phyloP scores from a whole-genome alignment of 2,113 vertebrate species.

The Capra hircus region DNA sequence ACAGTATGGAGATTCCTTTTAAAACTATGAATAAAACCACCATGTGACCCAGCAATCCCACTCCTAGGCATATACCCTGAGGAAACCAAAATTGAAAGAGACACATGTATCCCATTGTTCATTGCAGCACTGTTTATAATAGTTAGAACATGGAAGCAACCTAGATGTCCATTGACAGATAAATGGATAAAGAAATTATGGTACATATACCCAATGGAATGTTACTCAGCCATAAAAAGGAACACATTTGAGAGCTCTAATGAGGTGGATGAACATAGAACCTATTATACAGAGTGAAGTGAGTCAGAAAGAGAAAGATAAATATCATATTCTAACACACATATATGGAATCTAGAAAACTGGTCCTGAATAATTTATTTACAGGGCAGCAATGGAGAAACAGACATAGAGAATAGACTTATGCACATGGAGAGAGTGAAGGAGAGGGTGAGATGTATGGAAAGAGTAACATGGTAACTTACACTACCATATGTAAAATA shows the following conservation, averaged over 20 bases:
- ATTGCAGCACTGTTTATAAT: background rate
- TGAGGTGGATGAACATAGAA: background rate
- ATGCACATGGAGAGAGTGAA: background rate
- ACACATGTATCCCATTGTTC: background rate
- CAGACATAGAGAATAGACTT: background rate
- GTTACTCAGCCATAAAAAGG: background rate
- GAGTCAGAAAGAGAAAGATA: background rate
- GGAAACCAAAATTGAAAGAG: background rate
- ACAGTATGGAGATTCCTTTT: background rate
- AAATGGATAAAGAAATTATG: background rate
- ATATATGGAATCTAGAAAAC: background rate
- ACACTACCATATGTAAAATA: background rate
- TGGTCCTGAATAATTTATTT: background rate
- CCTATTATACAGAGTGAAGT: background rate
- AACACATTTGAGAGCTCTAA: background rate
- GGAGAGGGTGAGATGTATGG: background rate
- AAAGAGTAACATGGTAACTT: background rate
- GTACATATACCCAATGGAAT: background rate
- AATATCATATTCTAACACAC: background rate
- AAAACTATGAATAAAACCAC: background rate
- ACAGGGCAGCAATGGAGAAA: background rate
- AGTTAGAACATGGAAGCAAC: background rate
- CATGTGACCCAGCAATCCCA: background rate
- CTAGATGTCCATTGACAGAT: background rate
- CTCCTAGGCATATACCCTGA: background rate